Percentiles rank a stretch among this genome's conserved stretches.
phyloP scores from a whole-genome alignment of 2,888 invertebrate species.

The Plagodis pulveraria region DNA sequence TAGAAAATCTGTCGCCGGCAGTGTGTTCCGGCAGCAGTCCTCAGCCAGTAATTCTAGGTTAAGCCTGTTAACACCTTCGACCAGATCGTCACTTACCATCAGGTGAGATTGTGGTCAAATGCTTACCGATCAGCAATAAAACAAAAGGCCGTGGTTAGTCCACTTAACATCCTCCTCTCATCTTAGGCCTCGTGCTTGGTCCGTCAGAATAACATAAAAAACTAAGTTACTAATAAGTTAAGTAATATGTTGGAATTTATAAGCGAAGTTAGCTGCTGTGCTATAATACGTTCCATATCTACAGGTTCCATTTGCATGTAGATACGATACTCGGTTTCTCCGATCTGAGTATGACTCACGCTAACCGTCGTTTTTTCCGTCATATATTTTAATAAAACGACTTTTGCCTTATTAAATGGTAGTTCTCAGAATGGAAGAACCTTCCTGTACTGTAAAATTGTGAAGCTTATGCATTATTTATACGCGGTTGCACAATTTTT shows the following conservation, averaged over 20 bases:
- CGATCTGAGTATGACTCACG: constrained; percentile 49
- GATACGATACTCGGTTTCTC: constrained; percentile 32
- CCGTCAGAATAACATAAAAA: too few species aligned
- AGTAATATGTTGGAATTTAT: background rate
- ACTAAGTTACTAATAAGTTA: too few species aligned
- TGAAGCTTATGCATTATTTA: constrained; percentile 39
- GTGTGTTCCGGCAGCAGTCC: too few species aligned
- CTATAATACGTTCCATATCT: constrained; percentile 24
- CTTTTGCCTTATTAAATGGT: constrained; percentile 48
- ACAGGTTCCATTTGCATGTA: constrained; percentile 40
- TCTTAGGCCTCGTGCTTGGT: too few species aligned
- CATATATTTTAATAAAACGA: constrained; percentile 51
- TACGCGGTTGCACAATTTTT: constrained; percentile 54
- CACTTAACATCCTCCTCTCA: too few species aligned
- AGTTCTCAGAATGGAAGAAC: constrained; percentile 54
- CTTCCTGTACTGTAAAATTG: constrained; percentile 53
- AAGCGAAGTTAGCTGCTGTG: constrained; percentile 16
- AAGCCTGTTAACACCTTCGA: too few species aligned
- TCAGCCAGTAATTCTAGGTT: too few species aligned
- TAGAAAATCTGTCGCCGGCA: too few species aligned
- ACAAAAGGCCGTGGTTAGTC: too few species aligned
- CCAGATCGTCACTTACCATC: too few species aligned
- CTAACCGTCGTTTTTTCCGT: constrained; percentile 42
- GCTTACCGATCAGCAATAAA: too few species aligned
- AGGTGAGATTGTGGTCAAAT: too few species aligned